Percentiles rank a stretch among this genome's conserved stretches.
These are phyloP conservation scores for Mobula birostris DNA, from an alignment of 2,113 vertebrate genomes.

Conservation along the genomic window DNA sequence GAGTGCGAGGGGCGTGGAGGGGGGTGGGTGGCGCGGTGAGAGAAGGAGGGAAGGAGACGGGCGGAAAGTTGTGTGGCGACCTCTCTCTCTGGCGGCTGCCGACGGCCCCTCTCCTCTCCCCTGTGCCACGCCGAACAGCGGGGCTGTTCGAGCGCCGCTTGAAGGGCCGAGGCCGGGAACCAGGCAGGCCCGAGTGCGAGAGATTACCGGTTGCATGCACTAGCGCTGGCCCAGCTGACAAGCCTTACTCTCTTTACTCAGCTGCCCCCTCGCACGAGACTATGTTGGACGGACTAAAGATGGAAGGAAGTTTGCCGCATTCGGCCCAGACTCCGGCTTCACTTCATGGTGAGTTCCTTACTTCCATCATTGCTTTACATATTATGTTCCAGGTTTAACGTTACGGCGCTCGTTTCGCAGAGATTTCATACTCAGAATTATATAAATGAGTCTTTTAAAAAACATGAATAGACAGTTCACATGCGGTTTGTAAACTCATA, in stretches of 20 bases:
- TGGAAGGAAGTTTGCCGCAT: conserved; percentile 20
- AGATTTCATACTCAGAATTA: not conserved
- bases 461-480: not conserved
- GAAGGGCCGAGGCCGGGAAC: not conserved
- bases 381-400: not conserved
- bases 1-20: not conserved
- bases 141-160: not conserved
- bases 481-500: not conserved
- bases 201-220: not conserved
- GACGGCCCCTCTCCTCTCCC: not conserved
- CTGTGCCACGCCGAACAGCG: not conserved
- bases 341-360: conserved; percentile 18
- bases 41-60: not conserved
- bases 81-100: not conserved
- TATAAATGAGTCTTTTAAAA: too few relatives aligned
- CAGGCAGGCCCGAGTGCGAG: not conserved
- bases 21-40: not conserved
- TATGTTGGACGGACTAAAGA: conserved; percentile 30
- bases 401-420: not conserved
- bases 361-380: not conserved
- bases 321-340: not conserved
- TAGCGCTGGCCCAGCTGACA: not conserved
- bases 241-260: not conserved
- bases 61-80: not conserved
- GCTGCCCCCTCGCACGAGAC: not conserved